These are phyloP conservation scores for Orthosia cruda DNA, from an alignment of 2,888 invertebrate genomes.

Conservation along the genomic window DNA sequence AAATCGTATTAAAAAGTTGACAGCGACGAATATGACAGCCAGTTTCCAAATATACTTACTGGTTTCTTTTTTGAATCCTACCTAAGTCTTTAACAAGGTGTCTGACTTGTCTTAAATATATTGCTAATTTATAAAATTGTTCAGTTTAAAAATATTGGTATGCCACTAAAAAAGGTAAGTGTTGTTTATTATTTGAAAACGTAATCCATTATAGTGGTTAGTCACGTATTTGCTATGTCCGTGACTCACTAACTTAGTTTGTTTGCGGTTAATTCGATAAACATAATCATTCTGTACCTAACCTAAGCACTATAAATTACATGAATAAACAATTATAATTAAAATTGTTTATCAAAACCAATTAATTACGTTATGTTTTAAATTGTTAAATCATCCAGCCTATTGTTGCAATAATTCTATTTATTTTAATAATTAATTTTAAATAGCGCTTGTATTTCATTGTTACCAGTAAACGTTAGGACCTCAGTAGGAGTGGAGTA, in stretches of 20 bases:
- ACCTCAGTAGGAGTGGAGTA: too few relatives aligned
- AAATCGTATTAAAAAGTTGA: background rate
- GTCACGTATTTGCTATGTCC: constrained; percentile 19
- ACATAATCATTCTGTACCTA: constrained; percentile 19
- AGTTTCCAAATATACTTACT: background rate
- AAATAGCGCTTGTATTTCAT: constrained; percentile 13
- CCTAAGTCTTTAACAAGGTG: background rate
- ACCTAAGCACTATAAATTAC: constrained; percentile 18
- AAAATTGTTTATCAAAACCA: constrained; percentile 39
- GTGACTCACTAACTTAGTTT: constrained; percentile 26
- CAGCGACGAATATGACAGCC: background rate
- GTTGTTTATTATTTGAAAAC: background rate
- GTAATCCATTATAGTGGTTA: constrained; percentile 6
- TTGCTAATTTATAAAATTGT: background rate
- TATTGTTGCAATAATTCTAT: constrained; percentile 10
- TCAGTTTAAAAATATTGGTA: too few relatives aligned
- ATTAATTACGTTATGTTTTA: constrained; percentile 45
- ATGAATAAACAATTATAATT: constrained; percentile 19
- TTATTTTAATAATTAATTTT: background rate
- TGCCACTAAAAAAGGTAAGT: background rate
- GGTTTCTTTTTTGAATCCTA: background rate
- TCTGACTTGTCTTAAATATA: background rate
- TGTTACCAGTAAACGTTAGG: background rate
- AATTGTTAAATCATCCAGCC: constrained; percentile 8
- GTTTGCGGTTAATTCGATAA: constrained; percentile 61